Conservation (phyloP, 2,888 invertebrate species). For the Zhuqinia jingwanae region DNA sequence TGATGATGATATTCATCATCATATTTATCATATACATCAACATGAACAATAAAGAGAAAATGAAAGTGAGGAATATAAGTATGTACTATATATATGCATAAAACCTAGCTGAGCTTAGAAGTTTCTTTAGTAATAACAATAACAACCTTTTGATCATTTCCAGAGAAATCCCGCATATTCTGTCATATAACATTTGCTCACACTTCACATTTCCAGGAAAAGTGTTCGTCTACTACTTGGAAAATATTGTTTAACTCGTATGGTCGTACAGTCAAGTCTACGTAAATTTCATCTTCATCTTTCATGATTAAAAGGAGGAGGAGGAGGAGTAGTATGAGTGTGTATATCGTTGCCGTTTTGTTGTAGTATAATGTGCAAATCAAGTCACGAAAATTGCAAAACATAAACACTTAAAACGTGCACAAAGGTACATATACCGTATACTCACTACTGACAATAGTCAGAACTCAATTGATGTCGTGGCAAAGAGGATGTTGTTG, state of each 20-base stretch:
- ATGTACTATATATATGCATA: too few relatives aligned
- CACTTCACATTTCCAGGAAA: conserved; percentile 5
- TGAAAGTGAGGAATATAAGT: too few relatives aligned
- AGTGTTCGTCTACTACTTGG: not conserved
- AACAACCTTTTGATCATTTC: not conserved
- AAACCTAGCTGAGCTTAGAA: too few relatives aligned
- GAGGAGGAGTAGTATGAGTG: too few relatives aligned
- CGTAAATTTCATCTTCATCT: conserved; percentile 22
- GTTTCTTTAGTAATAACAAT: not conserved
- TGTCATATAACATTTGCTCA: not conserved
- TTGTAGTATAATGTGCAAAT: not conserved
- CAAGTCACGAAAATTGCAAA: not conserved
- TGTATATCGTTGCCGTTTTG: not conserved
- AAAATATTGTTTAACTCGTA: not conserved
- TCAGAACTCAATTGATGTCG: too few relatives aligned
- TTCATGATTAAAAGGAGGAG: conserved; percentile 36
- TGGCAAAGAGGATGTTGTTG: too few relatives aligned
- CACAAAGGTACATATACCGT: too few relatives aligned
- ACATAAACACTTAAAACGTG: too few relatives aligned
- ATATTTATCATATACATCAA: too few relatives aligned
- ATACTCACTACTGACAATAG: too few relatives aligned
- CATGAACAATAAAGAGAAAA: too few relatives aligned
- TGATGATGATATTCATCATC: too few relatives aligned
- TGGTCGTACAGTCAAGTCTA: not conserved
- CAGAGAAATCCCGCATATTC: not conserved